These are phyloP conservation scores for Coturnix japonica DNA, from an alignment of 2,113 vertebrate genomes.

Conservation along the genomic window DNA sequence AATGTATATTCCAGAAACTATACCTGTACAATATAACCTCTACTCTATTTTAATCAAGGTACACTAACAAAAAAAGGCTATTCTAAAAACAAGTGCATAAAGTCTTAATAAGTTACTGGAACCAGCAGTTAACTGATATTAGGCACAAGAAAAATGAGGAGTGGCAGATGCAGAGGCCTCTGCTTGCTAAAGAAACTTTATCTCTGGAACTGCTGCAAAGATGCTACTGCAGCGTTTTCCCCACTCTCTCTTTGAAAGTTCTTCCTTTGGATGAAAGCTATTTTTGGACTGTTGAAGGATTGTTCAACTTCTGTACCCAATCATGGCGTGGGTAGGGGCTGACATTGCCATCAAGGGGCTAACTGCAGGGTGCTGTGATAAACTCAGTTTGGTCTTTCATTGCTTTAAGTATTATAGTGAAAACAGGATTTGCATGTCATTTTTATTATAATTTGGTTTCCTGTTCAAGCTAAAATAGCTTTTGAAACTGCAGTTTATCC, in stretches of 20 bases:
- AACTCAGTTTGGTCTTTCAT: conserved; percentile 35
- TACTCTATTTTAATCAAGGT: not conserved
- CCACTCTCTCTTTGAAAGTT: not conserved
- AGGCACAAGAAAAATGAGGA: not conserved
- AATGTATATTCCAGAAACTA: not conserved
- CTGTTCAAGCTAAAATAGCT: conserved; percentile 49
- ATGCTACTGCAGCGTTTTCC: not conserved
- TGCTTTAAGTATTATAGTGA: conserved; percentile 39
- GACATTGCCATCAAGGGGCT: not conserved
- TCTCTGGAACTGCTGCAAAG: not conserved
- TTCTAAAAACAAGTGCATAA: not conserved
- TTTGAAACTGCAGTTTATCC: conserved; percentile 67
- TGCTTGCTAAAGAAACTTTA: not conserved
- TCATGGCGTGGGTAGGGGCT: not conserved
- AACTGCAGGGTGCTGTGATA: conserved; percentile 22
- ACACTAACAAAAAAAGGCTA: not conserved
- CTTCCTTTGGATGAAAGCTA: not conserved
- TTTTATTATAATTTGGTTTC: conserved; percentile 72
- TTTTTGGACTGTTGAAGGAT: not conserved
- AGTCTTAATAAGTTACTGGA: not conserved
- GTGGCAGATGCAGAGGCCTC: not conserved
- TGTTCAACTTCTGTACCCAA: not conserved
- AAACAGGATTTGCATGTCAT: conserved; percentile 69
- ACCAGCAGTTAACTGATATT: not conserved
- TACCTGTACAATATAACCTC: not conserved